Conservation (phyloP, 2,888 invertebrate genomes). For the Cheilosia impressa region DNA sequence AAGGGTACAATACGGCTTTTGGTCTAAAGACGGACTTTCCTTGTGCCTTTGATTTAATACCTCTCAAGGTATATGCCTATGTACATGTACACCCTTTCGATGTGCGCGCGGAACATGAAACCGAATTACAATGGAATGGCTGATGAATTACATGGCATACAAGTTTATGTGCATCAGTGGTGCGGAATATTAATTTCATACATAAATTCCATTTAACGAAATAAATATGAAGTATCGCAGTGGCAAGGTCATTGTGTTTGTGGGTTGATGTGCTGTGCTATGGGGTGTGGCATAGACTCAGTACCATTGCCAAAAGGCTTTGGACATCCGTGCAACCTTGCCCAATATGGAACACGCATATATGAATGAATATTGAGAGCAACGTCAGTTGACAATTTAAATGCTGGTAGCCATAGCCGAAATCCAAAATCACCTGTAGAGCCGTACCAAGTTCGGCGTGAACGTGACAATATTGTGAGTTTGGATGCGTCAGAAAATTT, state of each 20-base stretch:
- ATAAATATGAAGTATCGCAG: conserved; percentile 22
- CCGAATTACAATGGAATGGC: conserved; percentile 33
- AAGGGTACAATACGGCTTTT: conserved; percentile 50
- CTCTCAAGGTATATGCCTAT: conserved; percentile 9
- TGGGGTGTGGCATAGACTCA: background rate
- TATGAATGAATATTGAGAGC: background rate
- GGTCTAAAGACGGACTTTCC: conserved; percentile 45
- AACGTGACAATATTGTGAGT: background rate
- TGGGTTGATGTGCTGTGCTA: conserved; percentile 9
- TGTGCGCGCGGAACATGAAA: conserved; percentile 41
- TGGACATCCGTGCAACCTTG: background rate
- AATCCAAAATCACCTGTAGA: background rate
- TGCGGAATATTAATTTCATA: conserved; percentile 50
- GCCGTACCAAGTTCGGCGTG: background rate
- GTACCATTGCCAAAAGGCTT: background rate
- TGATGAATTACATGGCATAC: conserved; percentile 31
- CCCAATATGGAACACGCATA: background rate
- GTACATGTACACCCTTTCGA: conserved; percentile 17
- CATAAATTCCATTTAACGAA: conserved; percentile 34
- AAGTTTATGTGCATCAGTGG: conserved; percentile 51
- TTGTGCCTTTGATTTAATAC: conserved; percentile 53
- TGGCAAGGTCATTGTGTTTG: conserved; percentile 69
- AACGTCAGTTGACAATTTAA: conserved; percentile 32
- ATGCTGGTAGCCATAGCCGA: background rate
- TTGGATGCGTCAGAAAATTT: background rate